Evolutionary conservation across 2,797 vertebrate genomes (phyloP).

Genomic region (Sitta carolinensis): DNA sequence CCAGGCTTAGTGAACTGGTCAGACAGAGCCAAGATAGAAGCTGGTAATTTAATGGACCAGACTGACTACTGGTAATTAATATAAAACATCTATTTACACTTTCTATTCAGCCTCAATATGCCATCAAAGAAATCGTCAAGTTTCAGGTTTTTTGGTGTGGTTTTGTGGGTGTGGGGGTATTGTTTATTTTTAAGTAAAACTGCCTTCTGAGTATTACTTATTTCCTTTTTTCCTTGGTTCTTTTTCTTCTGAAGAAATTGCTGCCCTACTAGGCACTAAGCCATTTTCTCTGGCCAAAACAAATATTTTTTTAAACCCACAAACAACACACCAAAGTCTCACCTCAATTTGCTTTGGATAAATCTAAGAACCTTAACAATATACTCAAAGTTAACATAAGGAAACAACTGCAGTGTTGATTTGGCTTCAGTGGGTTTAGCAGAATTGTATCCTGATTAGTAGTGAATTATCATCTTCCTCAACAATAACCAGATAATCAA

Average conservation of each 20-base stretch:
- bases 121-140: neutral
- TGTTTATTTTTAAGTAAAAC: neutral
- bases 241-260: neutral
- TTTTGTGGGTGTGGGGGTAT: fast-evolving
- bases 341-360: neutral
- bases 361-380: neutral
- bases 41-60: neutral
- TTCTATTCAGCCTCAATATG: neutral
- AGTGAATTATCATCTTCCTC: neutral
- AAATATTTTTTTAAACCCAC: neutral
- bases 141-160: neutral
- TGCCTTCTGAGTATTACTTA: neutral
- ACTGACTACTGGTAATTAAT: neutral
- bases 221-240: neutral
- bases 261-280: neutral
- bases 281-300: neutral
- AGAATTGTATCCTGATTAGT: neutral
- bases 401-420: neutral
- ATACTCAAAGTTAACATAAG: neutral
- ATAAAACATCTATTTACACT: neutral
- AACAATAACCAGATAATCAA: neutral
- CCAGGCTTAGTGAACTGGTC: neutral
- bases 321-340: constrained; percentile 7
- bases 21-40: neutral
- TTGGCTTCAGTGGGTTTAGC: neutral